Conservation (phyloP, 2,888 invertebrate species). For the Nasonia oneida region DNA sequence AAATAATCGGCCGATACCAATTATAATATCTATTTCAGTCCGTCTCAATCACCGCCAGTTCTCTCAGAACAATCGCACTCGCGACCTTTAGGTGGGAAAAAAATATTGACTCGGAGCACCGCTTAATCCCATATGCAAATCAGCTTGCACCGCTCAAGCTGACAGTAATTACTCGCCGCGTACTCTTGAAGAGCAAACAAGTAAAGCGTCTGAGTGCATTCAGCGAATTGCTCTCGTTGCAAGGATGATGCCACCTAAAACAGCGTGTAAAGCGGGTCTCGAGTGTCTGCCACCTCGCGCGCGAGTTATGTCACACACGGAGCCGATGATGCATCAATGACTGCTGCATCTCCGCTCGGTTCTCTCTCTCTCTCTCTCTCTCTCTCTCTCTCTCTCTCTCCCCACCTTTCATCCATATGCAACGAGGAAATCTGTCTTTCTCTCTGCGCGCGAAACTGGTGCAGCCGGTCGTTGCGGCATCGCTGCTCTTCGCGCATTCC, state of each 20-base stretch:
- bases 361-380: not conserved
- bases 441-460: conserved; percentile 39
- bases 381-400: not conserved
- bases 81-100: conserved; percentile 22
- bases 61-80: not conserved
- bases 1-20: not conserved
- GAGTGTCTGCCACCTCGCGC: not conserved
- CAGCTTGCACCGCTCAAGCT: not conserved
- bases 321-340: conserved; percentile 16
- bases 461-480: conserved; percentile 47
- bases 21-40: conserved; percentile 14
- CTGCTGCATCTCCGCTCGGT: not conserved
- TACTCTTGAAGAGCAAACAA: conserved; percentile 33
- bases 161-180: not conserved
- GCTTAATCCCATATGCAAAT: conserved; percentile 26
- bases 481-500: conserved; percentile 44
- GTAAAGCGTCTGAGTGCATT: conserved; percentile 19
- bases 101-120: not conserved
- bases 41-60: not conserved
- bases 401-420: conserved; percentile 47
- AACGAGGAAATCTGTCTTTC: conserved; percentile 56
- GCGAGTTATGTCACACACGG: conserved; percentile 10
- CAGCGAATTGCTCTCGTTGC: not conserved
- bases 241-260: conserved; percentile 38
- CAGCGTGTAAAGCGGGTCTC: conserved; percentile 24